Conservation (phyloP, 2,888 invertebrate species). For the Nephrotoma guestfalica region DNA sequence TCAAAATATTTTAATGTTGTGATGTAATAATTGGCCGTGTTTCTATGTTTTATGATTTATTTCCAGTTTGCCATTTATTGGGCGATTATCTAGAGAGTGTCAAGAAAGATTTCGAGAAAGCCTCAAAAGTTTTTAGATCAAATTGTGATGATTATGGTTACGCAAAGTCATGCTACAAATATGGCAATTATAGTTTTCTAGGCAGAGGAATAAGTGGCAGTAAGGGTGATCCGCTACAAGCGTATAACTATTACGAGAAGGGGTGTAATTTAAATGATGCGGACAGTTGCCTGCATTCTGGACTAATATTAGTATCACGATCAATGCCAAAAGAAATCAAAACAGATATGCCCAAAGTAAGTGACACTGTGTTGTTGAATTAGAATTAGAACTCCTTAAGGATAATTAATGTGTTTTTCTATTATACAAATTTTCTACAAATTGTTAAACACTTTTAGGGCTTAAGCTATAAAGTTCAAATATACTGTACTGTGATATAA, state of each 20-base stretch:
- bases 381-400: neutral
- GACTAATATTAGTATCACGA: conserved; percentile 48
- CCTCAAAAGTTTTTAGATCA: conserved; percentile 62
- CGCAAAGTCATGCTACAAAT: conserved; percentile 78
- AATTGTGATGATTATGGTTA: conserved; percentile 80
- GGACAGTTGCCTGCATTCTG: conserved; percentile 61
- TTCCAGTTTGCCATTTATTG: conserved; percentile 74
- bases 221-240: conserved; percentile 40
- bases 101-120: conserved; percentile 66
- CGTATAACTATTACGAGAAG: conserved; percentile 57
- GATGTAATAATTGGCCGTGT: neutral
- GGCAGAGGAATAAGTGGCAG: conserved; percentile 43
- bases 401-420: too few species aligned
- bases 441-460: too few species aligned
- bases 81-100: conserved; percentile 84
- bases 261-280: conserved; percentile 60
- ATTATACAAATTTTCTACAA: too few species aligned
- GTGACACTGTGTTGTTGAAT: neutral
- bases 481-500: too few species aligned
- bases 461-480: too few species aligned
- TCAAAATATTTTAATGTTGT: neutral
- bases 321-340: conserved; percentile 36
- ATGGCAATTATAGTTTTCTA: conserved; percentile 55
- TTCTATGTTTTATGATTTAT: conserved; percentile 8
- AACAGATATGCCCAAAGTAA: conserved; percentile 42